Conservation (phyloP, 2,797 vertebrate genomes). For the Mus minutoides region DNA sequence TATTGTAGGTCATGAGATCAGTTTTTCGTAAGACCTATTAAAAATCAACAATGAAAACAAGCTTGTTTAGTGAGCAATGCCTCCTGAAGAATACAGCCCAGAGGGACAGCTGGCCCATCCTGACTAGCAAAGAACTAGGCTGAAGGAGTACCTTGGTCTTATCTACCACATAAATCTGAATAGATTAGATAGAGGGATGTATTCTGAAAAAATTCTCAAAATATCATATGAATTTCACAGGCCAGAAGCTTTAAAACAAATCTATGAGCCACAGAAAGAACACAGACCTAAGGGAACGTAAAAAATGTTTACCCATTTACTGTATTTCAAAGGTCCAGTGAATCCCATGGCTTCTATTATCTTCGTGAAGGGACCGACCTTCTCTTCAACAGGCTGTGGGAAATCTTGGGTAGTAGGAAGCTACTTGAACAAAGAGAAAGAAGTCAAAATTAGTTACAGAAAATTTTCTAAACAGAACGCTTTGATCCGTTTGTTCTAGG, state of each 20-base stretch:
- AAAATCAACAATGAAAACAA: constrained; percentile 43
- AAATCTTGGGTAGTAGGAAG: constrained; percentile 89
- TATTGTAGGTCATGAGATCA: not conserved
- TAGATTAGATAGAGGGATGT: not conserved
- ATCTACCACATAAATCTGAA: not conserved
- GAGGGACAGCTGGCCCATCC: not conserved
- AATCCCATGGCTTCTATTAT: constrained; percentile 98
- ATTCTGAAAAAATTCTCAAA: constrained; percentile 60
- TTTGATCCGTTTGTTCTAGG: constrained; percentile 57
- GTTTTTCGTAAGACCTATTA: constrained; percentile 21
- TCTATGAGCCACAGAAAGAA: constrained; percentile 39
- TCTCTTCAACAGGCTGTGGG: constrained; percentile 91
- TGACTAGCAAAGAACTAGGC: not conserved
- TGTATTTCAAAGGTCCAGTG: constrained; percentile 97
- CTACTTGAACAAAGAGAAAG: constrained; percentile 80
- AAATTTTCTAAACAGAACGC: not conserved
- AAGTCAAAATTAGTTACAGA: constrained; percentile 79
- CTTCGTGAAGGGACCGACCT: constrained; percentile 94
- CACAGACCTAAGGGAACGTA: constrained; percentile 37
- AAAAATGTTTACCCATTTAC: constrained; percentile 94
- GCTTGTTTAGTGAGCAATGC: not conserved
- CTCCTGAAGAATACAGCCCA: constrained; percentile 29
- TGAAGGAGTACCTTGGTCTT: not conserved
- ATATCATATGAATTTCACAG: constrained; percentile 47
- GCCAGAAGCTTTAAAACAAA: not conserved